These are phyloP conservation scores for Drosophila imparisetae DNA, from an alignment of 2,888 invertebrate species.

Conservation along the genomic window DNA sequence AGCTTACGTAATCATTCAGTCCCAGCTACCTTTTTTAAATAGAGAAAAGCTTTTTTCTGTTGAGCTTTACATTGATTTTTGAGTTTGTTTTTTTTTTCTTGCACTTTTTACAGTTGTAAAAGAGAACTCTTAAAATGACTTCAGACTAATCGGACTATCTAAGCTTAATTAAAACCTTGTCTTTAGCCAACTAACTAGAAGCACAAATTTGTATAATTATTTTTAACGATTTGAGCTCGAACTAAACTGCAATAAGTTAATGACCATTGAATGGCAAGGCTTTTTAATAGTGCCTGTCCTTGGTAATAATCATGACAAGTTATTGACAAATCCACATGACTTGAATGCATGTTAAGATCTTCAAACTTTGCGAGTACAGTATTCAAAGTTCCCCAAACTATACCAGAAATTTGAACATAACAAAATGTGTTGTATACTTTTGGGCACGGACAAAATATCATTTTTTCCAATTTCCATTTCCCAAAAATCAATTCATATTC, in stretches of 20 bases:
- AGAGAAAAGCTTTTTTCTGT: neutral
- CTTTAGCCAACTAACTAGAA: neutral
- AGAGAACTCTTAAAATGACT: neutral
- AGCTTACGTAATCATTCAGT: conserved; percentile 4
- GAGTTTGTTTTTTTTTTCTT: too few species aligned
- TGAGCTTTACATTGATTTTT: neutral
- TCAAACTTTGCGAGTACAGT: neutral
- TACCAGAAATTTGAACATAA: neutral
- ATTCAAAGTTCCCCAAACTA: neutral
- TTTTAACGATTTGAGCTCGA: neutral
- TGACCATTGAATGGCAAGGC: conserved; percentile 5
- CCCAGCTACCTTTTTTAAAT: conserved; percentile 1
- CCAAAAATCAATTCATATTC: neutral
- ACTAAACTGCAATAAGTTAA: conserved; percentile 2
- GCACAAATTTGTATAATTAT: neutral
- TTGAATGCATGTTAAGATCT: neutral
- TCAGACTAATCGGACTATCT: neutral
- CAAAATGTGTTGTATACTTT: conserved; percentile 13
- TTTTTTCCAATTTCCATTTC: too few species aligned
- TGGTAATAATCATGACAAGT: conserved; percentile 11
- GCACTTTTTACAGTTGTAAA: neutral
- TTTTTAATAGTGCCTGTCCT: conserved; percentile 3
- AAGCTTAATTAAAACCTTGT: neutral
- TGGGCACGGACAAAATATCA: neutral
- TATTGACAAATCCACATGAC: conserved; percentile 2